phyloP scores from a whole-genome alignment of 2,888 invertebrate species.

The Drosophila glabriapex region DNA sequence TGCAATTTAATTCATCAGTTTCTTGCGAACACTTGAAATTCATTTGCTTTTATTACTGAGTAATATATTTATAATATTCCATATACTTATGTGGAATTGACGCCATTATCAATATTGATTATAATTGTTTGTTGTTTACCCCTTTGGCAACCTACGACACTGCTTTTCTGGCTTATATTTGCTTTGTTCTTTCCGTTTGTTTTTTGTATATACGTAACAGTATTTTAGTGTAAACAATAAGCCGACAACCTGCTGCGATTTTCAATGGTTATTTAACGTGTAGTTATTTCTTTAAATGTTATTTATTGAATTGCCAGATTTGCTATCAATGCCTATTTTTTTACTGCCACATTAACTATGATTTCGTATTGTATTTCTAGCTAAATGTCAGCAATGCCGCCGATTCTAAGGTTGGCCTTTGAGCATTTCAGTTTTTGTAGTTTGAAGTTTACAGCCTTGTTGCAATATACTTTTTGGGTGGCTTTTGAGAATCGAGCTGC shows the following conservation, averaged over 20 bases:
- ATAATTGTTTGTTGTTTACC: not conserved
- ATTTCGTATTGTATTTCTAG: conserved; percentile 24
- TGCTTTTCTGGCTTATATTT: conserved; percentile 2
- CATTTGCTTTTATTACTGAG: not conserved
- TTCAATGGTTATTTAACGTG: conserved; percentile 43
- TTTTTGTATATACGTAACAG: not conserved
- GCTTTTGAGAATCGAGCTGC: conserved; percentile 33
- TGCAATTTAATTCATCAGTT: not conserved
- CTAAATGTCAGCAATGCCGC: conserved; percentile 61
- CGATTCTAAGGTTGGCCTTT: conserved; percentile 59
- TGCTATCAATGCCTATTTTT: conserved; percentile 42
- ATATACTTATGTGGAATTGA: not conserved
- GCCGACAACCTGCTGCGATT: conserved; percentile 55
- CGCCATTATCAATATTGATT: not conserved
- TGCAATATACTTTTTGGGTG: conserved; percentile 19
- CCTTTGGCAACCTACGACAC: conserved; percentile 3
- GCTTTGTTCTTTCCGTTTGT: conserved; percentile 31
- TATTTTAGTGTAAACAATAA: conserved; percentile 35
- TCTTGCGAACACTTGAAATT: not conserved
- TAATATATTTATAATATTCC: no score
- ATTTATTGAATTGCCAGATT: conserved; percentile 47
- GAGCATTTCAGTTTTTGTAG: conserved; percentile 5
- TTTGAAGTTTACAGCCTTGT: conserved; percentile 41
- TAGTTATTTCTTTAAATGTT: conserved; percentile 59
- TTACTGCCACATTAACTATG: conserved; percentile 32